Evolutionary conservation across 2,888 invertebrate genomes (phyloP), one percentile per base, ranked within the genome.

Genomic region (Cephus runcator): DNA sequence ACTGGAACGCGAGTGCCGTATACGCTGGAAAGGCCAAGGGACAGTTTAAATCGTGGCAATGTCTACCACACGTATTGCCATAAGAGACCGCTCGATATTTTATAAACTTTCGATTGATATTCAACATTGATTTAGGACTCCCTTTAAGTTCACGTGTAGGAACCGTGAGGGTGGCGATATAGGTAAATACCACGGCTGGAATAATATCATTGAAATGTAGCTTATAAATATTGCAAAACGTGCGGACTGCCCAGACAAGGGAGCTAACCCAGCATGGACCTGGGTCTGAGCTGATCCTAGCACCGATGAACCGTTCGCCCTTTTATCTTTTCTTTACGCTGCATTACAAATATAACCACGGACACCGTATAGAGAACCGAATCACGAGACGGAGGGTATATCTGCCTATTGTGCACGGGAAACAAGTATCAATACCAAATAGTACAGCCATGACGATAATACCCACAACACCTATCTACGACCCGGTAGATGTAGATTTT

Each of bases 171-270:
- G 56, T 23, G 56, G 56, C 23, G 56, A 56, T 56, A 23, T 56
- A 56, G 56, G 56, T 56, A 83, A 84, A 85, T 82, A 81, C 81
- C 81, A 76, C 79, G 81, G 80, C 80, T 75, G 81, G 86, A 83
- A 87, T 84, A 87, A 85, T 87, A 86, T 84, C 83, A 87, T 87
- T 87, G 87, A 87, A 87, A 87, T 87, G 82, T 80, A 82, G 82
- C 84, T 87, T 86, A 87, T 87, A 87, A 87, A 87, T 87, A 86
- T 87, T 87, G 83, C 86, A 84, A 85, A 84, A 84, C 85, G 83
- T 82, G 82, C 79, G 73, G 81, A 75, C 75, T 77, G 40, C 73
- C 75, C 75, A 34, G 75, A 74, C 75, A 71, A 71, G 71, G 33
- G 71, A 75, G 79, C 79, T 12, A 71, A 75, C 80, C 76, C 73